Evolutionary conservation across 2,888 invertebrate genomes (phyloP), one percentile per base, ranked within the genome.

Genomic region (Melanostoma mellinum): DNA sequence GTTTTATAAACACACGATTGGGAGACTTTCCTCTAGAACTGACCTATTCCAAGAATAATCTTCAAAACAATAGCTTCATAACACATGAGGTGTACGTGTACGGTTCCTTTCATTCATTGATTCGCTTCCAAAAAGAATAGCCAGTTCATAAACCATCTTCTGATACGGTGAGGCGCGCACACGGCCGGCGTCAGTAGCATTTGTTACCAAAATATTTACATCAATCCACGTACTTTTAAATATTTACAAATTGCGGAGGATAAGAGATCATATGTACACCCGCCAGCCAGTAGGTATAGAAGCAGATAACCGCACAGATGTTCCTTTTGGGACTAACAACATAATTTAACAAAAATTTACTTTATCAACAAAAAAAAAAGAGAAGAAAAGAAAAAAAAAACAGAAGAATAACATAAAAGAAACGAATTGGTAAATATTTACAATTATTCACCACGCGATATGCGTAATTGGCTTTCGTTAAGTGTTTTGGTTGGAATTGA

Each of bases 121-220:
- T 63, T 68, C 48, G 35, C 10, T 48, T 30, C 32, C 32, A 58
- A 35, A 6, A 6, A 58, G 42, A 20, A 46, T 38, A 30, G 35
- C 60, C 79, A 65, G 79, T 84, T 84, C 79, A 84, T 79, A 84
- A 75, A 60, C 67, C 71, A 84, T 75, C 74, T 73, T 73, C 52
- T 36, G 35, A 5, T 8, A 35, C 3, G 9, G 40, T 30, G 32
- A n/a, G 3, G 32, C 58, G 33, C 20, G 20, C 20, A 20, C 20
- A 20, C 5, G 9, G 9, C 3, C 32, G 8, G 2, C 4, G 2
- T 72, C 72, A 63, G 76, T 69, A 72, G 79, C 52, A 58, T 74
- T 75, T 84, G 79, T 71, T 84, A 84, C 79, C 84, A 84, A 84
- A 84, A 84, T 84, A 84, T 84, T 84, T 84, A 84, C 84, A 84